Evolutionary conservation across 2,797 vertebrate genomes (phyloP), one percentile per base, ranked within the genome.

Genomic region (Megaceryle alcyon): DNA sequence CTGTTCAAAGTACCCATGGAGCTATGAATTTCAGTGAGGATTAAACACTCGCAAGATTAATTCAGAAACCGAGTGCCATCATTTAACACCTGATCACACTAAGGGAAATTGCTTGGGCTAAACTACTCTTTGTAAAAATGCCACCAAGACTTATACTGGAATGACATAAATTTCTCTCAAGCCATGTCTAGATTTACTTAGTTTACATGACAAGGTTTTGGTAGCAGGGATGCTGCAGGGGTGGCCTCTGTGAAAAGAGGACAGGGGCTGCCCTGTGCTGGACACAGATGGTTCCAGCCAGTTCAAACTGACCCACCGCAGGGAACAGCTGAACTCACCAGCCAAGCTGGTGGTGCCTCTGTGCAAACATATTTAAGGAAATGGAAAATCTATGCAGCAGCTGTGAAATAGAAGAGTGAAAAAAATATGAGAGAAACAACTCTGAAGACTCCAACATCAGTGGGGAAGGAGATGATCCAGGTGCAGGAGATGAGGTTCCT

Each of bases 231-330:
- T 23, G 51, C 7, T 43, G 6, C 12, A 22, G 43, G 6, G 9
- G 17, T 31, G n/a, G 6, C 3, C 19, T 10, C 16, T 66, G 14
- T 31, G 14, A 48, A 10, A 37, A 54, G 46, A 29, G 5, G 4
- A 9, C 2, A 1, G 20, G 12, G n/a, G 6, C 20, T 73, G 13
- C 15, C 51, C 35, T 1, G 0, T 33, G 16, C 21, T 5, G 6
- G 26, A 11, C 11, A 23, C 9, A 41, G 44, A 23, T 0, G 0
- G 17, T 9, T 49, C 39, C 31, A 37, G 18, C 31, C 31, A 37
- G 21, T 33, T 54, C 41, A 57, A 12, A 73, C 0, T 0, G 15
- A 51, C 7, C 4, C 33, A 25, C 15, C 5, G 2, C 28, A 81
- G 29, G 23, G 18, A 28, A 75, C 33, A 33, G 7, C 26, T 53